These are phyloP conservation scores for Phycodurus eques DNA, from an alignment of 2,113 vertebrate genomes.

Conservation along the genomic window DNA sequence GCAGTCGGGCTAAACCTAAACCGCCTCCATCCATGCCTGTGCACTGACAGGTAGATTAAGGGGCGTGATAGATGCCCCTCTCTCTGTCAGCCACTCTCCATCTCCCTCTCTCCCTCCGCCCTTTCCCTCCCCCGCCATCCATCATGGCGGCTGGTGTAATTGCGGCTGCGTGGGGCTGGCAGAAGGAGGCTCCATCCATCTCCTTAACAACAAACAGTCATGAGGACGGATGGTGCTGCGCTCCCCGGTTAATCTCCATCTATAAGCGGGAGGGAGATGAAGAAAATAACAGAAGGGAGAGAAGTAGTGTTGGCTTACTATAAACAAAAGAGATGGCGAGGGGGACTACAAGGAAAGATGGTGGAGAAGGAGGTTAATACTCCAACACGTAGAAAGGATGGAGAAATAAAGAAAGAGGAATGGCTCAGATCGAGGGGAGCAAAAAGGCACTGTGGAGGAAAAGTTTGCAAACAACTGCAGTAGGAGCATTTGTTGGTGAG, in stretches of 20 bases:
- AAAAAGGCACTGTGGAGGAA: slow-evolving; percentile 26
- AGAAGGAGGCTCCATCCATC: slow-evolving; percentile 79
- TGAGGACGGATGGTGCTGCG: slow-evolving; percentile 75
- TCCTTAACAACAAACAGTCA: slow-evolving; percentile 85
- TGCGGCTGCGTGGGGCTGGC: slow-evolving; percentile 75
- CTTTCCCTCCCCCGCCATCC: slow-evolving; percentile 69
- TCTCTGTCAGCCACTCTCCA: slow-evolving; percentile 63
- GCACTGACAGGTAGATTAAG: slow-evolving; percentile 81
- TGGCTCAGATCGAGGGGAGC: not conserved
- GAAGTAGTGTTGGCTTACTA: slow-evolving; percentile 52
- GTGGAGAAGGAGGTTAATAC: slow-evolving; percentile 6
- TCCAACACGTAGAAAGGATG: slow-evolving; percentile 12
- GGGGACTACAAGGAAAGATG: not conserved
- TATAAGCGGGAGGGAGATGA: slow-evolving; percentile 53
- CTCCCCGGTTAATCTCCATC: slow-evolving; percentile 80
- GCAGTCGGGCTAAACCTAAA: slow-evolving; percentile 23
- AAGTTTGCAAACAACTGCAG: slow-evolving; percentile 53
- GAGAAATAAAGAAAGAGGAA: slow-evolving; percentile 21
- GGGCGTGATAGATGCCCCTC: slow-evolving; percentile 73
- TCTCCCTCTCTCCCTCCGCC: slow-evolving; percentile 31
- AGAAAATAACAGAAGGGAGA: slow-evolving; percentile 56
- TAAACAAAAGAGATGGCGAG: slow-evolving; percentile 43
- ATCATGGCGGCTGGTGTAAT: slow-evolving; percentile 80
- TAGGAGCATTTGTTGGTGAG: slow-evolving; percentile 28
- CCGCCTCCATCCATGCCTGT: slow-evolving; percentile 40